Evolutionary conservation across 2,797 vertebrate genomes (phyloP).

Genomic region (Brotula barbata): DNA sequence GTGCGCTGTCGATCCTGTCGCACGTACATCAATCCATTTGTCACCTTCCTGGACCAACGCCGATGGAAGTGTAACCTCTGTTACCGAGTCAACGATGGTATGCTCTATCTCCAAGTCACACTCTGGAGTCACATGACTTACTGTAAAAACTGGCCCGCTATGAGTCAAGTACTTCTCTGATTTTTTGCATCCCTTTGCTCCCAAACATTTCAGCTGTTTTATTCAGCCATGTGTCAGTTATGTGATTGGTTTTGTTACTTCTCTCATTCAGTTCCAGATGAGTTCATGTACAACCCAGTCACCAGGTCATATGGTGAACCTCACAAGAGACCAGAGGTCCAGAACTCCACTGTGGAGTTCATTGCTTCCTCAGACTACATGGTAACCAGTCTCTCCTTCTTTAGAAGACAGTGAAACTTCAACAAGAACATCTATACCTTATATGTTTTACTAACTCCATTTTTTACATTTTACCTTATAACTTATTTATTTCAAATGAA

Average conservation of each 20-base stretch:
- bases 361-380: slow-evolving; percentile 98
- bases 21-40: slow-evolving; percentile 98
- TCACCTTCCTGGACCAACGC: slow-evolving; percentile 96
- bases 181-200: no score
- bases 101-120: slow-evolving; percentile 28
- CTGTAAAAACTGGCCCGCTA: no score
- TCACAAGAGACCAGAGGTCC: slow-evolving; percentile 95
- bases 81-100: slow-evolving; percentile 96
- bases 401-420: background rate
- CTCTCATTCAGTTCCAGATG: slow-evolving; percentile 87
- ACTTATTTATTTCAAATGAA: no score
- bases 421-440: no score
- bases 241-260: no score
- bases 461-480: no score
- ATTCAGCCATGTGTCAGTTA: background rate
- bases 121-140: no score
- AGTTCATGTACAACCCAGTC: slow-evolving; percentile 99
- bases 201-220: background rate
- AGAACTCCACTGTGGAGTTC: slow-evolving; percentile 96
- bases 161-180: no score
- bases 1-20: slow-evolving; percentile 95
- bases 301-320: slow-evolving; percentile 95
- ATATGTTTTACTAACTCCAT: no score
- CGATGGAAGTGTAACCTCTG: slow-evolving; percentile 99
- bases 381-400: slow-evolving; percentile 74